phyloP scores from a whole-genome alignment of 2,797 vertebrate species.

The Tapera naevia region DNA sequence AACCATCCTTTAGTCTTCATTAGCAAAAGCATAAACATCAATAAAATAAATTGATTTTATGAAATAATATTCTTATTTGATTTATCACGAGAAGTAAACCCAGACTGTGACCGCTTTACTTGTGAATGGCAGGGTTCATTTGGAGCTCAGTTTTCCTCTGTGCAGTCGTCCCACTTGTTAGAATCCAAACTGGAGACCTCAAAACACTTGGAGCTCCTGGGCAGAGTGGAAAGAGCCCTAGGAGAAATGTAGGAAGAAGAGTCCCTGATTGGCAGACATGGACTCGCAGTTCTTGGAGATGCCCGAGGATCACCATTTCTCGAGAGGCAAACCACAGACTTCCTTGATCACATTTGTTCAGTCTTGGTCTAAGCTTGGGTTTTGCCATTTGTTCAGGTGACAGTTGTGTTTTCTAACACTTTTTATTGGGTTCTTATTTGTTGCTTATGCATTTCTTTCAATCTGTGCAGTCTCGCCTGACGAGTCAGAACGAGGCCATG shows the following conservation, averaged over 20 bases:
- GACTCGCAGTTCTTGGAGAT: not conserved
- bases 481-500: slow-evolving; percentile 93
- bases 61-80: not conserved
- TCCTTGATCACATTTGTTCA: accelerated
- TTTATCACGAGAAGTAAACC: not conserved
- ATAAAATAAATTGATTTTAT: slow-evolving; percentile 12
- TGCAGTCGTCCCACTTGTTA: not conserved
- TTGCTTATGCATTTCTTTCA: not conserved
- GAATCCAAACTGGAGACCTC: not conserved
- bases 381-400: accelerated
- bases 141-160: not conserved
- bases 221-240: not conserved
- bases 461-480: slow-evolving; percentile 86
- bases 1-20: not conserved
- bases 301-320: not conserved
- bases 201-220: not conserved
- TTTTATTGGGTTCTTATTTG: not conserved
- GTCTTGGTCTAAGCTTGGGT: not conserved
- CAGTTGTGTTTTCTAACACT: not conserved
- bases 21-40: not conserved
- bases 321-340: not conserved
- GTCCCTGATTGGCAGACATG: not conserved
- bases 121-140: not conserved
- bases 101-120: not conserved
- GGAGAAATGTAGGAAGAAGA: not conserved